phyloP scores from a whole-genome alignment of 2,888 invertebrate genomes.

The Clusia tigrina region DNA sequence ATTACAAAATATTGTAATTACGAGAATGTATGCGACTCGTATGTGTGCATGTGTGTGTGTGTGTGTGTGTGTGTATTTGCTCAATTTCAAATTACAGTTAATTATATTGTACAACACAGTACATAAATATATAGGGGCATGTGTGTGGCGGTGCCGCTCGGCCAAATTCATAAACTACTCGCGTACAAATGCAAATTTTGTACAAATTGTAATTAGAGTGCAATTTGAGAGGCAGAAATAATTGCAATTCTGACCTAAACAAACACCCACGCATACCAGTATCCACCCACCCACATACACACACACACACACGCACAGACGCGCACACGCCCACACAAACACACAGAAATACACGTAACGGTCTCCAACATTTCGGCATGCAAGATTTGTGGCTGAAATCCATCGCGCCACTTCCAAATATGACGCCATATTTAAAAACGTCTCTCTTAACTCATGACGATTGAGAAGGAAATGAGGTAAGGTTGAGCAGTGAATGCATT shows the following conservation, averaged over 20 bases:
- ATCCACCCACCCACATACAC: background rate
- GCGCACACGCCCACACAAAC: too few relatives aligned
- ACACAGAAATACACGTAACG: too few relatives aligned
- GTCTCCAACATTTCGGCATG: background rate
- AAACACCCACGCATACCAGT: too few relatives aligned
- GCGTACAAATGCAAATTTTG: background rate
- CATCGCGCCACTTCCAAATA: too few relatives aligned
- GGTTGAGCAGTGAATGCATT: background rate
- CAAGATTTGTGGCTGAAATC: background rate
- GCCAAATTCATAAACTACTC: background rate
- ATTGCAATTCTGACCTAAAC: too few relatives aligned
- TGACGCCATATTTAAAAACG: too few relatives aligned
- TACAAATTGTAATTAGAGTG: constrained; percentile 23
- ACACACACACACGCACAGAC: too few relatives aligned
- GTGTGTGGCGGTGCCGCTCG: constrained; percentile 9
- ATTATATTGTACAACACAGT: constrained; percentile 25
- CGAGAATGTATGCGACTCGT: background rate
- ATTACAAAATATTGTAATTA: constrained; percentile 23
- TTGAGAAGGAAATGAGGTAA: constrained; percentile 44
- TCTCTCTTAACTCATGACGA: constrained; percentile 22
- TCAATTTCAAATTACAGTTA: constrained; percentile 19
- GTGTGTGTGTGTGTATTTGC: background rate
- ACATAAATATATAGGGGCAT: too few relatives aligned
- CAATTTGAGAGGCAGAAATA: constrained; percentile 42
- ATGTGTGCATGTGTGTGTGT: background rate